Conservation (phyloP, 2,113 vertebrate species). For the Lipophrys pholis region DNA sequence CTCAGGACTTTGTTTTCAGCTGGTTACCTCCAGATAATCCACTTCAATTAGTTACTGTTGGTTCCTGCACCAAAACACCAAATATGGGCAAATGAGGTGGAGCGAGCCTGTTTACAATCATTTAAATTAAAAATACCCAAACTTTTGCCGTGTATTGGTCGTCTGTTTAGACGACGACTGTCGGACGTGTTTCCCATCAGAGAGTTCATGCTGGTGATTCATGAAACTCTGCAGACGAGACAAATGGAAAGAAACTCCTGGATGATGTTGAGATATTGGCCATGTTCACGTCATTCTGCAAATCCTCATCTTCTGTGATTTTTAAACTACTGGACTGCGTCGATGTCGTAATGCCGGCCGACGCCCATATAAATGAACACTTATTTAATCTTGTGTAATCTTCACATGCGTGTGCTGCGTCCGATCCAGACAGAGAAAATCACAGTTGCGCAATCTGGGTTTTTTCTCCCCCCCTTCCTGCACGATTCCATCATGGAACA, state of each 20-base stretch:
- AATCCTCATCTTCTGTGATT: slow-evolving; percentile 45
- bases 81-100: not conserved
- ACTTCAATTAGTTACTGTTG: not conserved
- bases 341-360: slow-evolving; percentile 29
- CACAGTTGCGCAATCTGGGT: slow-evolving; percentile 11
- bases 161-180: too few relatives aligned
- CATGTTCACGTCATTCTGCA: slow-evolving; percentile 53
- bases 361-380: slow-evolving; percentile 19
- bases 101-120: not conserved
- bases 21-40: not conserved
- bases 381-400: slow-evolving; percentile 4
- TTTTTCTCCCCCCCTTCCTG: not conserved
- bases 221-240: too few relatives aligned
- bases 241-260: too few relatives aligned
- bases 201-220: too few relatives aligned
- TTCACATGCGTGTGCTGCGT: not conserved
- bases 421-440: slow-evolving; percentile 10
- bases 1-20: not conserved
- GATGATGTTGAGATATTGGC: too few relatives aligned
- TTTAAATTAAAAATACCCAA: too few relatives aligned
- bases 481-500: slow-evolving; percentile 29
- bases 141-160: too few relatives aligned
- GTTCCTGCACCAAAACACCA: not conserved
- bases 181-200: too few relatives aligned
- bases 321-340: slow-evolving; percentile 26